Evolutionary conservation across 2,113 vertebrate species (phyloP).

Genomic region (Peromyscus leucopus): DNA sequence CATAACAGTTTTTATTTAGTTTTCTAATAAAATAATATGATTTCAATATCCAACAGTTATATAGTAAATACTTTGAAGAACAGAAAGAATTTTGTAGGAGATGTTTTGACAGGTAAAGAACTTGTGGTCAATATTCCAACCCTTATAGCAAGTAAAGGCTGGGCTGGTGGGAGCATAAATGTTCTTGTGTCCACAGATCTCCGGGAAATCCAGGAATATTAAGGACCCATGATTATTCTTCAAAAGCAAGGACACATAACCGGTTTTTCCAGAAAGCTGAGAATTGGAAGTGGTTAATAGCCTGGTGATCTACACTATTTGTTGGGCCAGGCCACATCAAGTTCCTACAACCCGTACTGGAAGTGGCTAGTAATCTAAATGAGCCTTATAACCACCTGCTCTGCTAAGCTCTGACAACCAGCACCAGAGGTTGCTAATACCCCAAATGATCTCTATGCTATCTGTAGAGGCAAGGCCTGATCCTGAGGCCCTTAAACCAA

Average conservation of each 20-base stretch:
- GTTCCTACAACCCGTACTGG: not conserved
- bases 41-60: not conserved
- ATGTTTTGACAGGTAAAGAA: not conserved
- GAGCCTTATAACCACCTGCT: no score
- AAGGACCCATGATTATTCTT: not conserved
- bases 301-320: not conserved
- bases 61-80: not conserved
- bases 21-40: not conserved
- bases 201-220: not conserved
- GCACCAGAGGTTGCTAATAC: no score
- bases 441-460: no score
- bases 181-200: not conserved
- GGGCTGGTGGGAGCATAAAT: no score
- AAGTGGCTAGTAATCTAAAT: no score
- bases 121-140: not conserved
- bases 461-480: no score
- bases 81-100: not conserved
- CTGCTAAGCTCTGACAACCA: no score
- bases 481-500: no score
- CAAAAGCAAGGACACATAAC: not conserved
- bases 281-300: not conserved
- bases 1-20: not conserved
- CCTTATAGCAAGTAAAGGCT: no score
- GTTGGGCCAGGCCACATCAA: not conserved
- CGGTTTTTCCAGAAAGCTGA: not conserved